These are phyloP conservation scores for Motacilla tschutschensis DNA, from an alignment of 2,113 vertebrate genomes.

Conservation along the genomic window DNA sequence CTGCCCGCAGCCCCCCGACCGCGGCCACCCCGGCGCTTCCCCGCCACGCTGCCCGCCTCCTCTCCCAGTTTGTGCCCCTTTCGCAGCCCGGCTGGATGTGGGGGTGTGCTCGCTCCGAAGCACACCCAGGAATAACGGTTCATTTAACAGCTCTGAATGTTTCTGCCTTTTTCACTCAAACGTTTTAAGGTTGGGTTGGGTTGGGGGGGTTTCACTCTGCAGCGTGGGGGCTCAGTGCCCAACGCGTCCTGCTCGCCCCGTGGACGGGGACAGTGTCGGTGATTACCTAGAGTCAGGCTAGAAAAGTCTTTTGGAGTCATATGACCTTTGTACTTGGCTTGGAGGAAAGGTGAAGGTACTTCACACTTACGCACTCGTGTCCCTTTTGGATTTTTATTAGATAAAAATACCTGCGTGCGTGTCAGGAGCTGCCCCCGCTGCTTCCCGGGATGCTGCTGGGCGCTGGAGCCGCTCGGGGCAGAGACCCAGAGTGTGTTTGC, in stretches of 20 bases:
- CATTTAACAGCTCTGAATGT: not conserved
- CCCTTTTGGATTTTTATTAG: slow-evolving; percentile 34
- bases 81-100: not conserved
- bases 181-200: not conserved
- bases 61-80: not conserved
- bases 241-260: rapidly evolving
- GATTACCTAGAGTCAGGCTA: not conserved
- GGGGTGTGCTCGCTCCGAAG: not conserved
- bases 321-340: slow-evolving; percentile 53
- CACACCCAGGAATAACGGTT: slow-evolving; percentile 42
- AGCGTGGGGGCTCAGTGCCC: rapidly evolving
- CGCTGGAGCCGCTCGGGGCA: not conserved
- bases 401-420: not conserved
- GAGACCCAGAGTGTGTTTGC: not conserved
- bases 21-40: not conserved
- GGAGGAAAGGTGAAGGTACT: slow-evolving; percentile 50
- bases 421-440: not conserved
- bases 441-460: not conserved
- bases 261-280: not conserved
- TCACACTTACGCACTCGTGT: not conserved
- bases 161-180: not conserved
- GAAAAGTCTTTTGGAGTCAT: slow-evolving; percentile 36
- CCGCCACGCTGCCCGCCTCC: not conserved
- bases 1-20: not conserved
- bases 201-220: rapidly evolving